Conservation (phyloP, 2,113 vertebrate genomes). For the Tonatia bakeri region DNA sequence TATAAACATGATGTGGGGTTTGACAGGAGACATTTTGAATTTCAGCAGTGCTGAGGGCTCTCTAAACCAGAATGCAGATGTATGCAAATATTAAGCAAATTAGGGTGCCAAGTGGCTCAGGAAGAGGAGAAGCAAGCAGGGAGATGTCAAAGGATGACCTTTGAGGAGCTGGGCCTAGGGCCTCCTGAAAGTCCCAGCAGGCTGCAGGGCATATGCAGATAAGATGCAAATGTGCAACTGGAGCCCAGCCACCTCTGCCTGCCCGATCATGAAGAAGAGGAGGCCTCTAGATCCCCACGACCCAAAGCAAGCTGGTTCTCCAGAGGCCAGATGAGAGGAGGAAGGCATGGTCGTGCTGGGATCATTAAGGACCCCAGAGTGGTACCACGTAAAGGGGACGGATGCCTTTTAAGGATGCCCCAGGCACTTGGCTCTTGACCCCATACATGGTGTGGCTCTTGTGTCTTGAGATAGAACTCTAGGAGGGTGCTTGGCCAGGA, state of each 20-base stretch:
- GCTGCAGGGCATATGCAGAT: neutral
- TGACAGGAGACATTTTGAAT: slow-evolving; percentile 29
- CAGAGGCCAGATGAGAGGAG: neutral
- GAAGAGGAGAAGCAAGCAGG: neutral
- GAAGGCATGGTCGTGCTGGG: neutral
- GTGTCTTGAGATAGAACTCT: neutral
- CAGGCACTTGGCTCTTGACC: neutral
- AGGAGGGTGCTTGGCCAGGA: neutral
- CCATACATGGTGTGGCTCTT: neutral
- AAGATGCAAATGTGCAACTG: neutral
- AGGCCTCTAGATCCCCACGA: neutral
- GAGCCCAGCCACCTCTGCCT: neutral
- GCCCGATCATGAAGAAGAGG: neutral
- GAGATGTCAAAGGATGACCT: slow-evolving; percentile 51
- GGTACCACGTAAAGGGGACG: neutral
- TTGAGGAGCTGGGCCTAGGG: neutral
- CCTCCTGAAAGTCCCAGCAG: neutral
- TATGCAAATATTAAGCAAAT: slow-evolving; percentile 58
- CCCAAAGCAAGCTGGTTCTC: neutral
- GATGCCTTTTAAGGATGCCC: neutral
- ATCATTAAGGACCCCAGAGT: neutral
- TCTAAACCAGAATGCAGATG: slow-evolving; percentile 33
- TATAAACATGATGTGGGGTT: neutral
- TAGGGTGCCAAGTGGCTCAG: neutral
- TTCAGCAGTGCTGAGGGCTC: slow-evolving; percentile 33